Percentiles rank a stretch among this genome's conserved stretches.
These are phyloP conservation scores for Pangasius mekongensis DNA, from an alignment of 2,797 vertebrate species.

Conservation along the genomic window DNA sequence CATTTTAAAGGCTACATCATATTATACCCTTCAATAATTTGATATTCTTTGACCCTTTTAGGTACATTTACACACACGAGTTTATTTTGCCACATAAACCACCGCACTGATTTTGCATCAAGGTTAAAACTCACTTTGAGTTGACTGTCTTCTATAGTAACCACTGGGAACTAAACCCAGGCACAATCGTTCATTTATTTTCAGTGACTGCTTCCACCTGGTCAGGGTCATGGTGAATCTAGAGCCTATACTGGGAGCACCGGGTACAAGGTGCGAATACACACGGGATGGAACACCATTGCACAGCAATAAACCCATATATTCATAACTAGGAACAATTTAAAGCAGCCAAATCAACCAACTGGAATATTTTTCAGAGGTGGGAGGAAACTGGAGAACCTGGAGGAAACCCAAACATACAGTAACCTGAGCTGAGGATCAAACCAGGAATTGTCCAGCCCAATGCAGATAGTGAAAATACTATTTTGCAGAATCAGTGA, in stretches of 20 bases:
- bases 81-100: not conserved
- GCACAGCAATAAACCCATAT: not conserved
- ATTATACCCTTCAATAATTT: not conserved
- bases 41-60: not conserved
- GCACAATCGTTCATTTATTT: not conserved
- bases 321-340: not conserved
- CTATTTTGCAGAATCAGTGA: not conserved
- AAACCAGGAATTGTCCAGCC: not conserved
- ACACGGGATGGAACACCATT: not conserved
- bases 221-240: not conserved
- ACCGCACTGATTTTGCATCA: not conserved
- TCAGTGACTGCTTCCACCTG: not conserved
- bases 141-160: not conserved
- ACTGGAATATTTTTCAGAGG: not conserved
- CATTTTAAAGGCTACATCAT: not conserved
- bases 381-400: not conserved
- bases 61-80: not conserved
- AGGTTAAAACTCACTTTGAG: conserved; percentile 1
- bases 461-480: not conserved
- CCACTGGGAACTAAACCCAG: not conserved
- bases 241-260: not conserved
- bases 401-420: not conserved
- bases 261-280: not conserved
- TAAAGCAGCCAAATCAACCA: not conserved
- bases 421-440: not conserved